A percentile compares a stretch with the other conserved stretches of the same genome.
These are phyloP conservation scores for Pterocles orientalis DNA, from an alignment of 2,113 vertebrate genomes.

Conservation along the genomic window DNA sequence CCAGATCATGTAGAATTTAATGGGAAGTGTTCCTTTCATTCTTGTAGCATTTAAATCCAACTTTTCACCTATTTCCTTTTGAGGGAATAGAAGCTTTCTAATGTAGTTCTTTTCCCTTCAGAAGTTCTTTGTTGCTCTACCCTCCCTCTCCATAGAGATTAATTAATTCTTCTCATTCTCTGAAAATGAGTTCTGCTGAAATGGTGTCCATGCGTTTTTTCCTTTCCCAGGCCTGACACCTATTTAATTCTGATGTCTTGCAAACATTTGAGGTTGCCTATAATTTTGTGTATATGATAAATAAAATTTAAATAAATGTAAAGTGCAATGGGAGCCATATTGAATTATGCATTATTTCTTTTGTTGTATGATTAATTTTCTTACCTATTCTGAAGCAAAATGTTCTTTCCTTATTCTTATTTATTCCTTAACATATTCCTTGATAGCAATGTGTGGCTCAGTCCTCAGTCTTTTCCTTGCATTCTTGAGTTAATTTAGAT, in stretches of 20 bases:
- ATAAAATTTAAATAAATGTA: not conserved
- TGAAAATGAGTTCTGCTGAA: not conserved
- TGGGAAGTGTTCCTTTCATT: not conserved
- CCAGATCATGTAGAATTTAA: not conserved
- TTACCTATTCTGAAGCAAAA: not conserved
- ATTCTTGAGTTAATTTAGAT: not conserved
- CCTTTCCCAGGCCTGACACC: not conserved
- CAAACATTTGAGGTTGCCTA: not conserved
- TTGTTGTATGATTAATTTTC: not conserved
- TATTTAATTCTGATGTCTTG: not conserved
- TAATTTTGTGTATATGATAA: not conserved
- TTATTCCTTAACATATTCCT: not conserved
- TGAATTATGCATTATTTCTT: not conserved
- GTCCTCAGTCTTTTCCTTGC: not conserved
- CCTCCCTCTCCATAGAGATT: not conserved
- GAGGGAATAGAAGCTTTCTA: not conserved
- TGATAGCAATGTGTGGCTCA: not conserved
- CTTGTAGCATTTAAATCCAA: not conserved
- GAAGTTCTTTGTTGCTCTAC: not conserved
- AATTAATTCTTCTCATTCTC: not conserved
- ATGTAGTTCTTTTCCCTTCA: not conserved
- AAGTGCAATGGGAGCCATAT: not conserved
- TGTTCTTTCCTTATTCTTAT: not conserved
- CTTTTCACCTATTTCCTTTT: not conserved
- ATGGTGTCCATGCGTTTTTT: not conserved